These are phyloP conservation scores for Amphiura filiformis DNA, from an alignment of 35 echinoderm and acorn worm genomes.

Conservation along the genomic window DNA sequence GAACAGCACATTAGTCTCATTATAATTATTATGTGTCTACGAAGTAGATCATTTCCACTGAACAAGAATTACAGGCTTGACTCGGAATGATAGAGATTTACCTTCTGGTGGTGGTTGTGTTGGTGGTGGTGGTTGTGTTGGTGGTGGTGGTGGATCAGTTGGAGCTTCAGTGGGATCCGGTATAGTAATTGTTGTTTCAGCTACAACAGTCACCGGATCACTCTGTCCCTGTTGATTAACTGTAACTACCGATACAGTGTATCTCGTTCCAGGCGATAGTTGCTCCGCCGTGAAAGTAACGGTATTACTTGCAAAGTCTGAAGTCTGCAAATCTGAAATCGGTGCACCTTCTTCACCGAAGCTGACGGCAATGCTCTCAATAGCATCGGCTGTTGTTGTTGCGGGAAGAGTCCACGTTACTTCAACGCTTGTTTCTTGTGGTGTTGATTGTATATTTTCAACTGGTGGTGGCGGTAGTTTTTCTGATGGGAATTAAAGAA, in stretches of 20 bases:
- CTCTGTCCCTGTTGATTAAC: background rate
- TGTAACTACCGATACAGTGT: background rate
- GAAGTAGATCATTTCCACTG: too few species aligned
- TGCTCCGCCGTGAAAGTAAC: background rate
- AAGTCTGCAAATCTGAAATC: background rate
- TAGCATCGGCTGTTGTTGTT: background rate
- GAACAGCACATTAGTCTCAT: too few species aligned
- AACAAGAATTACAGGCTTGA: too few species aligned
- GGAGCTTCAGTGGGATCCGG: background rate
- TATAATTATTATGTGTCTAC: too few species aligned
- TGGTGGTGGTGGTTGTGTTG: too few species aligned
- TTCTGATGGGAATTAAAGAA: background rate
- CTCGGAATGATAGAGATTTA: too few species aligned
- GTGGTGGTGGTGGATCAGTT: too few species aligned
- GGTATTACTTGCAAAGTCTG: background rate
- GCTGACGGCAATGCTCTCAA: background rate
- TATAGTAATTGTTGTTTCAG: background rate
- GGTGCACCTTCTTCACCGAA: background rate
- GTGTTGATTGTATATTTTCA: background rate
- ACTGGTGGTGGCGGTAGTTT: background rate
- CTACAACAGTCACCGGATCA: background rate
- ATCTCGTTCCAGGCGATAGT: background rate
- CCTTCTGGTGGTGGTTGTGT: too few species aligned
- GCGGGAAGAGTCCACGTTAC: background rate
- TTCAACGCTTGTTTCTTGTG: background rate